These are phyloP conservation scores for Phaethon lepturus DNA, from an alignment of 2,113 vertebrate species.

Conservation along the genomic window DNA sequence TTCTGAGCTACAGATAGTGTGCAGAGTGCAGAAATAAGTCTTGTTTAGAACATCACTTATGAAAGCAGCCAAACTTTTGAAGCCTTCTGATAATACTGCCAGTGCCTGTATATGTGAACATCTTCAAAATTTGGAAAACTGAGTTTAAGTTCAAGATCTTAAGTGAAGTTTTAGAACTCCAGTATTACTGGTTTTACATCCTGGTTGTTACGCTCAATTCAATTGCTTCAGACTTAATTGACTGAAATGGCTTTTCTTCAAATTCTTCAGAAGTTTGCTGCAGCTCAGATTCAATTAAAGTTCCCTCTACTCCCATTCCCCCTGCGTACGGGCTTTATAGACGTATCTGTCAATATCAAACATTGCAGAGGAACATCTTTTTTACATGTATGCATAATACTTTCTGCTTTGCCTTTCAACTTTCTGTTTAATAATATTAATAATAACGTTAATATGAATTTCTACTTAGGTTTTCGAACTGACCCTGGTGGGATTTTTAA, in stretches of 20 bases:
- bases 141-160: background rate
- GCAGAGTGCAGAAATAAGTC: background rate
- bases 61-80: background rate
- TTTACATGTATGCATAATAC: slow-evolving; percentile 9
- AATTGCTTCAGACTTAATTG: background rate
- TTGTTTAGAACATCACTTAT: fast-evolving
- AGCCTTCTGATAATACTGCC: background rate
- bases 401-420: slow-evolving; percentile 31
- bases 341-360: slow-evolving; percentile 24
- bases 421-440: slow-evolving; percentile 10
- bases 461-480: slow-evolving; percentile 17
- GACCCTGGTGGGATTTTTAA: background rate
- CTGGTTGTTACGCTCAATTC: background rate
- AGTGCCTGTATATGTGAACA: background rate
- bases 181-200: fast-evolving
- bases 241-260: background rate
- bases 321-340: background rate
- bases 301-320: background rate
- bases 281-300: slow-evolving; percentile 5
- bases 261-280: slow-evolving; percentile 6
- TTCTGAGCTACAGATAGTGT: background rate
- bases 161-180: background rate
- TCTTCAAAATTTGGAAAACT: background rate
- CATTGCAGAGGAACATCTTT: background rate
- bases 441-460: background rate